Evolutionary conservation across 2,797 vertebrate species (phyloP).

Genomic region (Crenichthys baileyi): DNA sequence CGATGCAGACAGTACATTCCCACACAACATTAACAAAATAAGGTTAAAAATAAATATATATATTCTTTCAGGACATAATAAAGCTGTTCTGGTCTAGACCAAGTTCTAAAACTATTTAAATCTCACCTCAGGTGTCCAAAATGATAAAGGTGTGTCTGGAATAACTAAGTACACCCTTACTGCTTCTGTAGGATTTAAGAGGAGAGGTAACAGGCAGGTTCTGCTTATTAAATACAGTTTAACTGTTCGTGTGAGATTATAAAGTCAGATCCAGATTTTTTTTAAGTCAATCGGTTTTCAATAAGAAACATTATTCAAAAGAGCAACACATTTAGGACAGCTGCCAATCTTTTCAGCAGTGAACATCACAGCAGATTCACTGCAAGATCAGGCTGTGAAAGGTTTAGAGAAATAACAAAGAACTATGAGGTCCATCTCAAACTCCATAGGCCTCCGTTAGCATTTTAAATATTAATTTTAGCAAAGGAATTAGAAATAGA

Average conservation of each 20-base stretch:
- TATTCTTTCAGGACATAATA: background rate
- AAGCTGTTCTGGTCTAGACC: background rate
- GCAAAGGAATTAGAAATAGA: background rate
- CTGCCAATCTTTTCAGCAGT: background rate
- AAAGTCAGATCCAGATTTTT: background rate
- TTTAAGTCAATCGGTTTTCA: background rate
- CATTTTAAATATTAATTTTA: background rate
- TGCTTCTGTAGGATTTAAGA: background rate
- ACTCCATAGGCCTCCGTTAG: background rate
- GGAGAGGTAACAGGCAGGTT: background rate
- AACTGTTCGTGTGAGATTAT: background rate
- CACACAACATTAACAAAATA: background rate
- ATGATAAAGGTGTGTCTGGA: background rate
- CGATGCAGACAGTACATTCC: background rate
- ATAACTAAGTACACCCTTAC: background rate
- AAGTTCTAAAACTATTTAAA: background rate
- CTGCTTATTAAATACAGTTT: background rate
- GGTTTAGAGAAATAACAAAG: background rate
- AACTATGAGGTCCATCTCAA: background rate
- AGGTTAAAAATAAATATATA: background rate
- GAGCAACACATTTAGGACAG: background rate
- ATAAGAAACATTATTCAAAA: background rate
- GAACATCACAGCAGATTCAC: background rate
- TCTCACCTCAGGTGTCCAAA: background rate
- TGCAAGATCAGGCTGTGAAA: background rate